Evolutionary conservation across 1,140 invertebrate species (phyloP).

Genomic region (Philaenus spumarius): DNA sequence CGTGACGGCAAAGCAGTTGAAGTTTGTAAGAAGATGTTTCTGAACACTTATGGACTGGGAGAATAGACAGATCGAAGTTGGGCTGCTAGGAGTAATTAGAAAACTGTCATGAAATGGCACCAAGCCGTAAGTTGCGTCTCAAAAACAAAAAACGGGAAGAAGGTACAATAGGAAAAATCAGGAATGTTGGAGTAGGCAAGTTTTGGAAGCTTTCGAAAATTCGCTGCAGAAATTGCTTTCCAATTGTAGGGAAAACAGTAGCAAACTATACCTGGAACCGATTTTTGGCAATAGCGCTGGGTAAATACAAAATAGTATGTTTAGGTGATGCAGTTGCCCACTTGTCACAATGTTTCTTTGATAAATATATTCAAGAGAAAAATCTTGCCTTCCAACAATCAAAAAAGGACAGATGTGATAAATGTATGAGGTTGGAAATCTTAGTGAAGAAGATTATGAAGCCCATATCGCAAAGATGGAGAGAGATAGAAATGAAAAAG

Average conservation of each 20-base stretch:
- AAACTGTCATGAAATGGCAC: conserved; percentile 10
- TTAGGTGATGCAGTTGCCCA: neutral
- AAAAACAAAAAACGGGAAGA: neutral
- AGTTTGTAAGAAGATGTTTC: too few relatives aligned
- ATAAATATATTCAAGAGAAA: conserved; percentile 17
- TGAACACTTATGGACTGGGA: conserved; percentile 7
- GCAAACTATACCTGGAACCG: conserved; percentile 16
- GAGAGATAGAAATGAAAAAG: conserved; percentile 26
- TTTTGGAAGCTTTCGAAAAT: conserved; percentile 1
- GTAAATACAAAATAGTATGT: conserved; percentile 7
- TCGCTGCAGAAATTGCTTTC: conserved; percentile 13
- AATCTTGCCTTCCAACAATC: conserved; percentile 27
- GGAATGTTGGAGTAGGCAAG: conserved; percentile 2
- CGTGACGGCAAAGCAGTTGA: neutral
- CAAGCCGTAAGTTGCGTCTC: neutral
- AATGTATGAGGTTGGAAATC: conserved; percentile 22
- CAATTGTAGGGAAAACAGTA: conserved; percentile 9
- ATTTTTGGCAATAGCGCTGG: conserved; percentile 11
- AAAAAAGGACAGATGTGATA: conserved; percentile 32
- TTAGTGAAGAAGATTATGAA: conserved; percentile 25
- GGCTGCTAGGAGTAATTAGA: conserved; percentile 1
- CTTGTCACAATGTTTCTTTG: neutral
- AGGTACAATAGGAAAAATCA: neutral
- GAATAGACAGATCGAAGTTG: conserved; percentile 9
- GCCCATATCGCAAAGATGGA: conserved; percentile 29